phyloP scores from a whole-genome alignment of 1,140 invertebrate genomes.

The Andrena cerasifolii region DNA sequence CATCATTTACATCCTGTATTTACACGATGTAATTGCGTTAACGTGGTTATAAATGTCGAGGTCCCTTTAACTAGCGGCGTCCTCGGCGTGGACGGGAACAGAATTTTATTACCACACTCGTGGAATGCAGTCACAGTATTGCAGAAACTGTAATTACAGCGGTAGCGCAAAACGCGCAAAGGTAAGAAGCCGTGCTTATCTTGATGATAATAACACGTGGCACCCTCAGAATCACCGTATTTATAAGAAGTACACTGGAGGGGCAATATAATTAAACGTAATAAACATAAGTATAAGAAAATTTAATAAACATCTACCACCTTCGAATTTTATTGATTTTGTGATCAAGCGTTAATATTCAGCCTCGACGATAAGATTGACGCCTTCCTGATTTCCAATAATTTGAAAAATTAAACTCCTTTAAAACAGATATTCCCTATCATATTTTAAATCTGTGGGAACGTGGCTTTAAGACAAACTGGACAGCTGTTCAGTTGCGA shows the following conservation, averaged over 20 bases:
- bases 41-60: constrained; percentile 2
- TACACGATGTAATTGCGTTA: background rate
- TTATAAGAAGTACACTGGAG: no score
- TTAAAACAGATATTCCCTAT: no score
- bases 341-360: no score
- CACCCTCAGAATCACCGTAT: no score
- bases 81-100: background rate
- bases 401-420: no score
- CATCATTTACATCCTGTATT: background rate
- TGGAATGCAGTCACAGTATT: background rate
- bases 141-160: background rate
- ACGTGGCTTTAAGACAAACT: background rate
- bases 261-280: no score
- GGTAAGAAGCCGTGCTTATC: background rate
- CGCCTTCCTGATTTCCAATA: no score
- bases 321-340: no score
- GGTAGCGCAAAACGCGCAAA: background rate
- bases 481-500: constrained; percentile 15
- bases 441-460: no score
- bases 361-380: no score
- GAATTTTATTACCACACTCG: constrained; percentile 13
- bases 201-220: background rate
- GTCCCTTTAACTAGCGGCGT: background rate
- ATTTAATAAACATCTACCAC: no score
- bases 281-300: no score